phyloP scores from a whole-genome alignment of 2,888 invertebrate species.

The Eupsilia transversa region DNA sequence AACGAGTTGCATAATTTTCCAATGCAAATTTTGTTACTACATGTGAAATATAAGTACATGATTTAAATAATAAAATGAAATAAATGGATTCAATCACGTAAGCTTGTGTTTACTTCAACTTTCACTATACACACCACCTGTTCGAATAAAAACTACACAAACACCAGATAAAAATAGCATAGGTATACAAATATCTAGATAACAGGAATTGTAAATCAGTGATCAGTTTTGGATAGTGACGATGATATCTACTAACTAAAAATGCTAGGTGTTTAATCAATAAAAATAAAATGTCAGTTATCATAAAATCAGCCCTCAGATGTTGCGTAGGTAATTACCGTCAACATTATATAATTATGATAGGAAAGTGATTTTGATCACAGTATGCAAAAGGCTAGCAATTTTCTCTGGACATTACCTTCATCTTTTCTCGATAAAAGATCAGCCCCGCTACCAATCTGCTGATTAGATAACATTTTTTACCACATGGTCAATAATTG shows the following conservation, averaged over 20 bases:
- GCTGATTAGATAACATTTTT: not conserved
- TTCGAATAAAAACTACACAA: conserved; percentile 9
- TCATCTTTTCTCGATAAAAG: too few relatives aligned
- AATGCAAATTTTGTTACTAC: conserved; percentile 78
- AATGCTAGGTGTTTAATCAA: not conserved
- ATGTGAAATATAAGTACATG: conserved; percentile 79
- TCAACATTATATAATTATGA: not conserved
- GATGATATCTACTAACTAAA: not conserved
- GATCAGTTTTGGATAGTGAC: not conserved
- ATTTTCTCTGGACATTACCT: not conserved
- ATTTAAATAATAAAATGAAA: conserved; percentile 81
- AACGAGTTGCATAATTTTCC: conserved; percentile 77
- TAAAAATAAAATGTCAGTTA: too few relatives aligned
- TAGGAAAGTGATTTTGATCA: not conserved
- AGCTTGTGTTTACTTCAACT: conserved; percentile 68
- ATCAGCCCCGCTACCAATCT: too few relatives aligned
- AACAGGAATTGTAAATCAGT: not conserved
- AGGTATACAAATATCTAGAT: not conserved
- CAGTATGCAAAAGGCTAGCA: not conserved
- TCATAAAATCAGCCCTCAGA: not conserved
- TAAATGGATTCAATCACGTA: conserved; percentile 77
- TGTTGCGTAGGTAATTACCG: not conserved
- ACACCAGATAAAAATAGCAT: not conserved
- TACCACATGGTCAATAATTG: not conserved
- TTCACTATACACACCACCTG: conserved; percentile 33